These are phyloP conservation scores for Poeciliopsis turrubarensis DNA, from an alignment of 2,113 vertebrate species.

Conservation along the genomic window DNA sequence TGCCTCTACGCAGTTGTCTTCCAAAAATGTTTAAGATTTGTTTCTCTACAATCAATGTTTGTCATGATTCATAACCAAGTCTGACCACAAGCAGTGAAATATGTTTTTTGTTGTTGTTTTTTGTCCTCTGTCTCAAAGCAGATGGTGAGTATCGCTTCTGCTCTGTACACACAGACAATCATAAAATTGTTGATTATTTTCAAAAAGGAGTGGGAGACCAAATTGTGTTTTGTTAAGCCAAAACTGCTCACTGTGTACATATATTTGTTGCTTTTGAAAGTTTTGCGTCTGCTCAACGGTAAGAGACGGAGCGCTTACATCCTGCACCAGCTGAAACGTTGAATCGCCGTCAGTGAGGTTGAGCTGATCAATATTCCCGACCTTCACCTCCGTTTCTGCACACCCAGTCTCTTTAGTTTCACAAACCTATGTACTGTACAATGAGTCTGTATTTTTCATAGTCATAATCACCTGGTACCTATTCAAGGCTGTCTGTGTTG, in stretches of 20 bases:
- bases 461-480: conserved; percentile 40
- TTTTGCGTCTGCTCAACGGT: not conserved
- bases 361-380: conserved; percentile 18
- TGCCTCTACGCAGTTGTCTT: conserved; percentile 47
- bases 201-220: conserved; percentile 43
- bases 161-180: conserved; percentile 70
- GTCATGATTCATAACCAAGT: conserved; percentile 44
- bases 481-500: conserved; percentile 56
- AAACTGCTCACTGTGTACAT: conserved; percentile 7
- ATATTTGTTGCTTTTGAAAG: conserved; percentile 15
- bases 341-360: not conserved
- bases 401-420: not conserved
- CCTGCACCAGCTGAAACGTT: conserved; percentile 7
- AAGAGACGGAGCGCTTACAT: conserved; percentile 2
- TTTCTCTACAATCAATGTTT: conserved; percentile 72
- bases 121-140: conserved; percentile 27
- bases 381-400: not conserved
- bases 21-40: conserved; percentile 54
- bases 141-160: conserved; percentile 47
- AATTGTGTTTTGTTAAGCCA: conserved; percentile 46
- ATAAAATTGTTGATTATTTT: conserved; percentile 33
- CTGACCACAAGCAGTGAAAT: conserved; percentile 17
- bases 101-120: conserved; percentile 6
- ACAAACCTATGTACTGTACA: not conserved
- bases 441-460: conserved; percentile 13